Base-by-base conservation (phyloP, 2,113 vertebrate species). In the Lepisosteus osseus region DNA sequence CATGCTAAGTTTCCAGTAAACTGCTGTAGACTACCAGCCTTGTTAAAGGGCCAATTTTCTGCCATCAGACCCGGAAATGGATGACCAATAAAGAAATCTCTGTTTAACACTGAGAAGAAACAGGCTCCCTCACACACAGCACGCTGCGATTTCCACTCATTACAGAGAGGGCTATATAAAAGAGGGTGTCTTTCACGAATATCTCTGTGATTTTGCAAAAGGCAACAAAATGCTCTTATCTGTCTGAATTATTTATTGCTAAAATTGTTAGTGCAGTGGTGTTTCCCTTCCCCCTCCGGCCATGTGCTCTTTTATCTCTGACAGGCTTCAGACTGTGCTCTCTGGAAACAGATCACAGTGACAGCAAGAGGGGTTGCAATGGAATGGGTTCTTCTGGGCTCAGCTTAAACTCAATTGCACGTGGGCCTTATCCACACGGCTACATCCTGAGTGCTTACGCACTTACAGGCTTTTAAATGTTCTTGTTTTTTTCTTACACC, bases 91-190 rank as follows among this genome's bases (percentile, higher is more conserved):
- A 95, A 97, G 95, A 92, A 92, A 89, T 88, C 93, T 90, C 91
- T 94, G 93, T 95, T 94, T 87, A 85, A 80, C 80, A 85, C 85
- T 93, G 94, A 95, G 92, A 91, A 93, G 94, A 93, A 93, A 92
- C 94, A 97, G 95, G 93, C 93, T 88, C 89, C 90, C 90, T 29
- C 87, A 91, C 86, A 85, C 83, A 87, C 87, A 87, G 87, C 85
- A 83, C 75, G 73, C 77, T 79, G 61, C 8, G 72, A 73, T 51
- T 51, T 80, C 64, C 71, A 70, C 76, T 76, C 54, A 17, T 62
- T 74, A 78, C 74, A 68, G 78, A 51, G 47, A 2, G 47, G 47
- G 47, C 9, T 51, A 2, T 51, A 51, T 51, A 51, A 5, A 9
- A 5, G 47, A 51, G 5, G 5, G 47, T 51, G 47, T 51, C 47